Conservation (phyloP, 2,797 vertebrate species). For the Poecilia gillii region DNA sequence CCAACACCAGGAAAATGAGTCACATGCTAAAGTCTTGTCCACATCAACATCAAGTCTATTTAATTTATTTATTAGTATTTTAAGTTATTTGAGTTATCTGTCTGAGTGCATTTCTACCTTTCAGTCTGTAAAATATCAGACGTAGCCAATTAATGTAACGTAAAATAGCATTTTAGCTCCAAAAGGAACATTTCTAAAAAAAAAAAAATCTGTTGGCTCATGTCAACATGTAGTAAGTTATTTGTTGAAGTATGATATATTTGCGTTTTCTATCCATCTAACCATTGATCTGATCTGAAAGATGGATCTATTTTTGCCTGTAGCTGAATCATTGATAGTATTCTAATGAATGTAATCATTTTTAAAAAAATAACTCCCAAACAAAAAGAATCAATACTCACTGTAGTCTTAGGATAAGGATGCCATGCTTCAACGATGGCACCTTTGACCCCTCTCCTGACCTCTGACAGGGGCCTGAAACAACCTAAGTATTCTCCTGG, state of each 20-base stretch:
- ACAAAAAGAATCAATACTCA: not conserved
- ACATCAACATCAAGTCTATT: not conserved
- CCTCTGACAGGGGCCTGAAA: constrained; percentile 27
- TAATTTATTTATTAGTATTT: not conserved
- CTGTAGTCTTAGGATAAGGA: not conserved
- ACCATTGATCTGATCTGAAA: not conserved
- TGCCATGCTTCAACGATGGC: constrained; percentile 2
- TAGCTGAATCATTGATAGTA: not conserved
- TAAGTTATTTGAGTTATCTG: not conserved
- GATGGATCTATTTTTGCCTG: not conserved
- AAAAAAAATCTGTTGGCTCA: not conserved
- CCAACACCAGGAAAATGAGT: too few relatives aligned
- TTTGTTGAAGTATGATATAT: not conserved
- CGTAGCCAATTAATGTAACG: too few relatives aligned
- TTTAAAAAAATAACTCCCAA: too few relatives aligned
- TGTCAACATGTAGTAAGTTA: not conserved
- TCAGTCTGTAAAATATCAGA: too few relatives aligned
- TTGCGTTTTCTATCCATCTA: not conserved
- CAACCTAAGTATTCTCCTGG: not conserved
- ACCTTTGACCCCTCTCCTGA: constrained; percentile 17
- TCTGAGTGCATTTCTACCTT: too few relatives aligned
- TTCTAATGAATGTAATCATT: not conserved
- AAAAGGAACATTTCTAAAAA: not conserved
- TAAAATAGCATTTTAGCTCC: not conserved
- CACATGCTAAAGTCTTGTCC: not conserved